Base-by-base conservation (phyloP, 1,140 invertebrate species). In the Heliconius himera region DNA sequence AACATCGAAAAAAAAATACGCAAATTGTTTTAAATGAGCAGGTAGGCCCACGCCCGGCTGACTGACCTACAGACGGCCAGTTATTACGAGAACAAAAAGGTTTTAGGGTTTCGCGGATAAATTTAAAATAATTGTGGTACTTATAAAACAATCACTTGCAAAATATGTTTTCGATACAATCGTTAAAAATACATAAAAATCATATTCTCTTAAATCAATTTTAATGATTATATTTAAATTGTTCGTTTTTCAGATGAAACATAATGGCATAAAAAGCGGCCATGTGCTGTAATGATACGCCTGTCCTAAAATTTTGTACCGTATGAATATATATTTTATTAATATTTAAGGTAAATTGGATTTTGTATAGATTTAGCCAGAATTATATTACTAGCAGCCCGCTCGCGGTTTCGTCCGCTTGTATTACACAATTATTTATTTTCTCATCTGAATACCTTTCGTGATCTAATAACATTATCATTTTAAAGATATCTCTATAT, bases 11-110 rank as follows among this genome's bases (percentile, higher is more conserved):
- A 91, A 91, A 90, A 87, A 89, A 85, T 87, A 82, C 83, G 85
- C 85, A 94, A 93, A 94, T 94, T 94, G 91, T 94, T 94, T 93
- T 91, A 94, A 94, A 93, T 92, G 91, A 82, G 85, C 91, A 91
- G 90, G 89, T 92, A 91, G 89, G 87, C 84, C 79, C 85, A 80
- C 89, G 89, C 85, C 88, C 88, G 88, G 73, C 83, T 93, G 90
- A 92, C 83, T 93, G 90, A 92, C 91, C 92, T 91, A 94, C 91
- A 93, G 89, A 88, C 90, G 79, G 82, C 73, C 82, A 73, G 81
- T 86, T 87, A 89, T 87, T 85, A 81, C 84, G 82, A 91, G 91
- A 91, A 78, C 78, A 86, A 84, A 36, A 89, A 86, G 51, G 56
- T 78, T 87, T 87, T 85, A 81, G 85, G 84, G 87, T 80, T 80